These are phyloP conservation scores for Characodon lateralis DNA, from an alignment of 2,797 vertebrate species.

Conservation along the genomic window DNA sequence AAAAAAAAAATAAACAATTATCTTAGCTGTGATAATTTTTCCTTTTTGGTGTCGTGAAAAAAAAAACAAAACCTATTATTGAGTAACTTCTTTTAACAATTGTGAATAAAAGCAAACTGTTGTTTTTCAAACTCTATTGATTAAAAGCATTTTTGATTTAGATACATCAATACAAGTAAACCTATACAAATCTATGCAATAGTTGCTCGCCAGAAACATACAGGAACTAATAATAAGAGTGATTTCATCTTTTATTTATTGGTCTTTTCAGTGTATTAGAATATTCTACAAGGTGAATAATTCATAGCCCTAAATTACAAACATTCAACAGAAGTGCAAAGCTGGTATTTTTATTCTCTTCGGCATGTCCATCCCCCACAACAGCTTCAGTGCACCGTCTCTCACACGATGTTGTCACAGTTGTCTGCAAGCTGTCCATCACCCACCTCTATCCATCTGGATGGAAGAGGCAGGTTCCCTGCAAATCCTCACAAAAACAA, in stretches of 20 bases:
- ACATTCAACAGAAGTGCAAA: constrained; percentile 10
- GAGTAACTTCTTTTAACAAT: not conserved
- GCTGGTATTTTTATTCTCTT: constrained; percentile 46
- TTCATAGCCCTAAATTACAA: constrained; percentile 3
- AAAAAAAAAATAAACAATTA: not conserved
- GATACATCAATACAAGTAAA: not conserved
- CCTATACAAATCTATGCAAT: not conserved
- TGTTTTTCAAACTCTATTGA: not conserved
- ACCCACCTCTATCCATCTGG: constrained; percentile 53
- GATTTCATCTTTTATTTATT: not conserved
- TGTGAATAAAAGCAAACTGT: not conserved
- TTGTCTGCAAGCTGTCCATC: constrained; percentile 56
- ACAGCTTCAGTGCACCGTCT: constrained; percentile 26
- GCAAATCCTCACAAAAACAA: constrained; percentile 42
- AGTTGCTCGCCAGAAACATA: not conserved
- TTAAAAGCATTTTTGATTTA: not conserved
- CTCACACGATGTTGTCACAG: constrained; percentile 34
- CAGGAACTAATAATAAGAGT: not conserved
- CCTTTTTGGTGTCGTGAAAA: not conserved
- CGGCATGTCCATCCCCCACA: constrained; percentile 38
- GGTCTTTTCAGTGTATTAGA: not conserved
- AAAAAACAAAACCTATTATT: not conserved
- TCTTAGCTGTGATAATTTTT: not conserved
- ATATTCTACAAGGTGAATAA: not conserved
- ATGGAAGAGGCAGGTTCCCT: constrained; percentile 49